Evolutionary conservation across 2,113 vertebrate species (phyloP), one percentile per base, ranked within the genome.

Genomic region (Arizona elegans): DNA sequence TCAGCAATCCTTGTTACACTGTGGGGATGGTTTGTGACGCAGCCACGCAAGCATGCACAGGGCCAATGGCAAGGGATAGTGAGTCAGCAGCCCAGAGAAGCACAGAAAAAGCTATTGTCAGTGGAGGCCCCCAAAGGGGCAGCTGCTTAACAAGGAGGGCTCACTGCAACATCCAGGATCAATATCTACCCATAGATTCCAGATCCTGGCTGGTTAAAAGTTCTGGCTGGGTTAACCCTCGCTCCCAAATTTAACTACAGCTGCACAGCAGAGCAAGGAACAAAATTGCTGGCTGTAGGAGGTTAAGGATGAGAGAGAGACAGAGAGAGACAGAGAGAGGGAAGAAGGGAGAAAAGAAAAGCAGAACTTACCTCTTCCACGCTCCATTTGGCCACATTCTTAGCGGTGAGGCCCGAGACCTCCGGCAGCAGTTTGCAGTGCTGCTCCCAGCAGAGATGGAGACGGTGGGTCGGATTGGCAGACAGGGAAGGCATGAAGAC

Each of bases 401-500:
- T 98, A 96, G 98, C 98, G 0, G 98, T 98, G 93, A 99, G 98
- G 54, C 98, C 98, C 0, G 98, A 97, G 94, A 98, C 98, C 97
- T 99, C 99, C 0, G 99, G 98, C 94, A 99, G 96, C 96, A 99
- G 97, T 97, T 98, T 98, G 97, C 98, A 98, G 97, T 99, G 98
- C 97, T 99, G 98, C 97, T 99, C 98, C 98, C 98, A 99, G 97
- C 98, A 98, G 92, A 99, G 98, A 91, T 98, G 98, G 94, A 99
- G 98, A 93, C 98, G 98, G 94, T 98, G 98, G 7, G 97, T 97
- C 1, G 98, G 98, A 58, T 97, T 98, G 89, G 98, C 94, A 38
- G 98, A 97, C 96, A 98, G 96, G 94, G 98, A 98, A 65, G 98
- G 98, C 95, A 98, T 98, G 94, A 99, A 99, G 95, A 99, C 98